Conservation (phyloP, 2,888 invertebrate species). For the Cosmorhoe ocellata region DNA sequence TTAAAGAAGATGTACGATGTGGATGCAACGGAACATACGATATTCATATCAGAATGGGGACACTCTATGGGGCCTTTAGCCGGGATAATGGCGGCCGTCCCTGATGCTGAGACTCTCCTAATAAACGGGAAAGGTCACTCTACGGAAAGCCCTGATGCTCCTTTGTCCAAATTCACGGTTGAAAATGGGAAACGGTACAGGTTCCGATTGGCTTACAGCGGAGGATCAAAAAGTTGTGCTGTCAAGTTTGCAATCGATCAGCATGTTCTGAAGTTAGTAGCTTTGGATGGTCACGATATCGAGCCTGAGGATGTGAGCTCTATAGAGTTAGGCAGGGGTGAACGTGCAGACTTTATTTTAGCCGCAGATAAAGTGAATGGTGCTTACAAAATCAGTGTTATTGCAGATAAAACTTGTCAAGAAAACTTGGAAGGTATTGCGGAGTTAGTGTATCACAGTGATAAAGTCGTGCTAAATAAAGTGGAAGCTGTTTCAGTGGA, state of each 20-base stretch:
- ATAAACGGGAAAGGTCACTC: conserved; percentile 85
- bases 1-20: conserved; percentile 85
- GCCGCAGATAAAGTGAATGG: conserved; percentile 81
- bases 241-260: conserved; percentile 85
- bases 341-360: conserved; percentile 89
- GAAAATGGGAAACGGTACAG: conserved; percentile 83
- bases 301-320: conserved; percentile 81
- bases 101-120: conserved; percentile 79
- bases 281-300: conserved; percentile 87
- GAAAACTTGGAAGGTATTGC: conserved; percentile 77
- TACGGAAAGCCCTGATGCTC: conserved; percentile 62
- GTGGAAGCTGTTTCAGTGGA: conserved; percentile 50
- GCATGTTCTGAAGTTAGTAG: conserved; percentile 85
- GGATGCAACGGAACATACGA: conserved; percentile 86
- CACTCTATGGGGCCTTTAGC: conserved; percentile 79
- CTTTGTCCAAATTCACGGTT: conserved; percentile 77
- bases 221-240: conserved; percentile 86
- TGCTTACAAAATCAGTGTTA: conserved; percentile 84
- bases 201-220: conserved; percentile 86
- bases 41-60: conserved; percentile 88
- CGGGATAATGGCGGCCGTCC: conserved; percentile 63
- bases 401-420: conserved; percentile 76
- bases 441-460: conserved; percentile 69
- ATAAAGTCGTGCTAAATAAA: conserved; percentile 57
- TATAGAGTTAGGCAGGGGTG: conserved; percentile 85